A percentile compares a stretch with the other conserved stretches of the same genome.
phyloP scores from a whole-genome alignment of 2,797 vertebrate species.

The Pithecia hirsuta region DNA sequence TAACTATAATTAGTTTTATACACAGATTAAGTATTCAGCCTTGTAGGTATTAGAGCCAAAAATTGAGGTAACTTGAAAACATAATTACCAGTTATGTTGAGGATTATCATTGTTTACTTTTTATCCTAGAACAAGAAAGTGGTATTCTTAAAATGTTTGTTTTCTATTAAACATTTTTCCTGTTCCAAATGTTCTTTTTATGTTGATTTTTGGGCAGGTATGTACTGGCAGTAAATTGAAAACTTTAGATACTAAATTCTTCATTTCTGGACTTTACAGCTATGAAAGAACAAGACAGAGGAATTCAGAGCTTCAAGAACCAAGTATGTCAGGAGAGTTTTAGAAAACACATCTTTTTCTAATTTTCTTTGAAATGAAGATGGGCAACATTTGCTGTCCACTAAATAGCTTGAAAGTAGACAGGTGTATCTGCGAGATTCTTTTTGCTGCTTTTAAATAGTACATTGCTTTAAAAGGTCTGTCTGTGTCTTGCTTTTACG shows the following conservation, averaged over 20 bases:
- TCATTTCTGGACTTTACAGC: background rate
- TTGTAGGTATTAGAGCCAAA: background rate
- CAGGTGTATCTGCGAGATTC: background rate
- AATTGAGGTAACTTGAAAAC: conserved; percentile 36
- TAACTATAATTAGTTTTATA: conserved; percentile 18
- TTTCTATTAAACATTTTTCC: conserved; percentile 7
- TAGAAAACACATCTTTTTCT: conserved; percentile 40
- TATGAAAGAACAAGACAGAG: conserved; percentile 9
- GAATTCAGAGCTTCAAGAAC: conserved; percentile 8
- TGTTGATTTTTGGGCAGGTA: background rate
- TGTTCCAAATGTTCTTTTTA: background rate
- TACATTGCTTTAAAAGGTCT: background rate
- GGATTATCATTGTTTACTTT: conserved; percentile 11
- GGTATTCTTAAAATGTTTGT: background rate
- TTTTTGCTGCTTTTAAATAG: conserved; percentile 37
- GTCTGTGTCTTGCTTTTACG: background rate
- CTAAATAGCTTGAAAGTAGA: background rate
- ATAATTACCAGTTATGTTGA: background rate
- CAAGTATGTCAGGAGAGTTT: background rate
- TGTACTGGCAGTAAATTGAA: conserved; percentile 24
- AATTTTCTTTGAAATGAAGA: background rate
- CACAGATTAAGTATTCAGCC: background rate
- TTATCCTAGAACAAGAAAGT: background rate
- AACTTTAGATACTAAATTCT: conserved; percentile 9
- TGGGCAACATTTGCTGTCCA: background rate